phyloP scores from a whole-genome alignment of 2,888 invertebrate genomes.

The Polydrusus tereticollis region DNA sequence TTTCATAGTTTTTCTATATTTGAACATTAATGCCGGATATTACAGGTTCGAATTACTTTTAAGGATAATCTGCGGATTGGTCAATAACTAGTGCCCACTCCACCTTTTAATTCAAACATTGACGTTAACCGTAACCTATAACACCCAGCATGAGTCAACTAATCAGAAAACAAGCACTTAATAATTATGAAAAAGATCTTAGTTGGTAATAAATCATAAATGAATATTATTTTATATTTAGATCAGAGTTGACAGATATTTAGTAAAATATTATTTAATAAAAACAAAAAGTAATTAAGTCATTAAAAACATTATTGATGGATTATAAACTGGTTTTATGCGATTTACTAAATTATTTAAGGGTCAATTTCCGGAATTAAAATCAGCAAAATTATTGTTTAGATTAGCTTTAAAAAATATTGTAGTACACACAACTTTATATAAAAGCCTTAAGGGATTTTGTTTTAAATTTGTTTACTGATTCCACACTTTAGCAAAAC shows the following conservation, averaged over 20 bases:
- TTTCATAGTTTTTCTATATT: too few species aligned
- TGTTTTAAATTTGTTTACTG: not conserved
- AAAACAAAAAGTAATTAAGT: not conserved
- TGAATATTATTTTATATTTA: too few species aligned
- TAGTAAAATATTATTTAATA: not conserved
- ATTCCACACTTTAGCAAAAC: not conserved
- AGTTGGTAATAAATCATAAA: too few species aligned
- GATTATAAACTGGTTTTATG: not conserved
- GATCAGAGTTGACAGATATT: not conserved
- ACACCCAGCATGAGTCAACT: too few species aligned
- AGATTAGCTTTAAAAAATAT: not conserved
- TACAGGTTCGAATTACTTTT: too few species aligned
- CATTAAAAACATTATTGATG: not conserved
- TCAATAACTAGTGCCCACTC: too few species aligned
- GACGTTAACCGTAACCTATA: too few species aligned
- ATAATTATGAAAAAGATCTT: too few species aligned
- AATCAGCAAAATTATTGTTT: not conserved
- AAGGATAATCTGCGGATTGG: too few species aligned
- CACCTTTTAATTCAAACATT: too few species aligned
- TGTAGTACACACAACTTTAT: not conserved
- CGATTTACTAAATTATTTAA: not conserved
- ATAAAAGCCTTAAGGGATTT: not conserved
- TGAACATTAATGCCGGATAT: too few species aligned
- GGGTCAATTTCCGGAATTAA: not conserved
- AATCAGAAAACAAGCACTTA: too few species aligned